Evolutionary conservation across 2,888 invertebrate genomes (phyloP).

Genomic region (Diaphora mendica): DNA sequence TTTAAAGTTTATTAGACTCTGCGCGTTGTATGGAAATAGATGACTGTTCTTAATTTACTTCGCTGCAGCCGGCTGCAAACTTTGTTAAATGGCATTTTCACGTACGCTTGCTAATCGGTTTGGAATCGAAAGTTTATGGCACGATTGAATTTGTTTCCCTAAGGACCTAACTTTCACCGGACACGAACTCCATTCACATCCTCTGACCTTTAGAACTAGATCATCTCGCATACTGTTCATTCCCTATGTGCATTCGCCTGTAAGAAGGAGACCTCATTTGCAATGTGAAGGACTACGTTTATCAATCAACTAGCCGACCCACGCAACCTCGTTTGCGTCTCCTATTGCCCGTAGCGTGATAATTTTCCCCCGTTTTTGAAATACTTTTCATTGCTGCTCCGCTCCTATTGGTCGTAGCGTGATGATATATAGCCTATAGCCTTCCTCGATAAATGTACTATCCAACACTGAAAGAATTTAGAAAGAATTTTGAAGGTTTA

Average conservation of each 20-base stretch:
- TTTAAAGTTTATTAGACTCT: background rate
- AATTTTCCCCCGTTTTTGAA: too few relatives aligned
- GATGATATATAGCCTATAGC: too few relatives aligned
- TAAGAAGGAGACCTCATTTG: background rate
- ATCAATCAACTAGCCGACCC: too few relatives aligned
- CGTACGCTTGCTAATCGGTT: constrained; percentile 3
- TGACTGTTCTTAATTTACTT: background rate
- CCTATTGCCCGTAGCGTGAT: too few relatives aligned
- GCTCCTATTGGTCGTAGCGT: too few relatives aligned
- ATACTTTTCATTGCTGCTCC: too few relatives aligned
- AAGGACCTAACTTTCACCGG: constrained; percentile 1
- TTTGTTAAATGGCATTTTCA: background rate
- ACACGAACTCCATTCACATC: background rate
- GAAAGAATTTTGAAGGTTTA: too few relatives aligned
- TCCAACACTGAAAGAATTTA: too few relatives aligned
- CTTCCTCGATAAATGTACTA: too few relatives aligned
- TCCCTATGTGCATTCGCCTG: background rate
- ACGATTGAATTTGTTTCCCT: background rate
- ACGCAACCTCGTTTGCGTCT: too few relatives aligned
- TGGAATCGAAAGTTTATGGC: background rate
- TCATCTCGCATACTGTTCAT: background rate
- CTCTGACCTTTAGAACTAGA: background rate
- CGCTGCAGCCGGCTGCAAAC: background rate
- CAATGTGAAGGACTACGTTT: too few relatives aligned
- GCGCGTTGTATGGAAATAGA: background rate